Conservation (phyloP, 2,888 invertebrate species). For the Catocala sponsa region DNA sequence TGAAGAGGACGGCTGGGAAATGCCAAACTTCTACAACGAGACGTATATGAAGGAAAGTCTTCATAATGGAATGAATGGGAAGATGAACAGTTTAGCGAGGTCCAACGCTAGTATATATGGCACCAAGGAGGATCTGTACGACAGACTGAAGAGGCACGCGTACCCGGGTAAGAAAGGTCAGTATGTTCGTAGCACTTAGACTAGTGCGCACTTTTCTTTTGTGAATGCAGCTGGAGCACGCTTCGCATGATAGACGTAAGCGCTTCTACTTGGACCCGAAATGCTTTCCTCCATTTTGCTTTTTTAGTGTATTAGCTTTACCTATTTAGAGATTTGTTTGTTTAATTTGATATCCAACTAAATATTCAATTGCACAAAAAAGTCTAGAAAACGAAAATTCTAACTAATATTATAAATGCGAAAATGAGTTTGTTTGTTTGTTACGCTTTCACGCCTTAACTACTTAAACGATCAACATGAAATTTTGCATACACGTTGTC, state of each 20-base stretch:
- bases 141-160: slow-evolving; percentile 97
- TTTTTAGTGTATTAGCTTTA: slow-evolving; percentile 1
- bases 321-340: too few species aligned
- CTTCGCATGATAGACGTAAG: slow-evolving; percentile 27
- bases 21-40: slow-evolving; percentile 99
- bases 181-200: slow-evolving; percentile 80
- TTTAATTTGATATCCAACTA: too few species aligned
- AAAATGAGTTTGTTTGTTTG: too few species aligned
- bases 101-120: slow-evolving; percentile 98
- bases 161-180: slow-evolving; percentile 98
- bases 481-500: too few species aligned
- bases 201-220: slow-evolving; percentile 70
- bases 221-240: slow-evolving; percentile 60
- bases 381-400: too few species aligned
- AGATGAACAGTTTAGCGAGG: slow-evolving; percentile 97
- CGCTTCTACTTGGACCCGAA: background rate
- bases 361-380: too few species aligned
- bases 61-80: slow-evolving; percentile 94
- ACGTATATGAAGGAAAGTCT: slow-evolving; percentile 98
- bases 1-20: slow-evolving; percentile 98
- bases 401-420: too few species aligned
- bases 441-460: too few species aligned
- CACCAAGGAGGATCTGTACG: slow-evolving; percentile 98
- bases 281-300: background rate
- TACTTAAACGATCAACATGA: too few species aligned